A percentile compares a stretch with the other conserved stretches of the same genome.
Evolutionary conservation across 2,797 vertebrate genomes (phyloP).

Genomic region (Bradypodion ventrale): DNA sequence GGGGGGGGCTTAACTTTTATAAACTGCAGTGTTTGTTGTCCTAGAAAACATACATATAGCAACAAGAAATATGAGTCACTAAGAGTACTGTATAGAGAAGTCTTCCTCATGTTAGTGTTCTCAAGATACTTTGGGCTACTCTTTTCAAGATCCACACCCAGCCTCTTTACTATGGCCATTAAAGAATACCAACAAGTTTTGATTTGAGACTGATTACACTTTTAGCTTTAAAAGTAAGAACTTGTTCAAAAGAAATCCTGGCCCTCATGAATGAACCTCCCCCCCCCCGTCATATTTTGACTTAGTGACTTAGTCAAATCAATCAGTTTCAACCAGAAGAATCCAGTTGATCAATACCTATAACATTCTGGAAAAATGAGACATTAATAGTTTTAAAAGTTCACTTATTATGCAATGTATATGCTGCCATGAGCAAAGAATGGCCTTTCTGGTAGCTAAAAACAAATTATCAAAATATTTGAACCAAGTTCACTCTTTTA

Average conservation of each 20-base stretch:
- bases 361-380: not conserved
- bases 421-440: not conserved
- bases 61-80: not conserved
- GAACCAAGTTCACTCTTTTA: too few relatives aligned
- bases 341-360: not conserved
- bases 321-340: not conserved
- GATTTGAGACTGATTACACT: not conserved
- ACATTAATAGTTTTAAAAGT: not conserved
- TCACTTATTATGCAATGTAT: not conserved
- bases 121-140: not conserved
- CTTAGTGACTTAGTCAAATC: too few relatives aligned
- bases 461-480: not conserved
- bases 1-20: constrained; percentile 22
- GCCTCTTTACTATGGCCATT: not conserved
- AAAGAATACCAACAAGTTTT: not conserved
- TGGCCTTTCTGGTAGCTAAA: not conserved
- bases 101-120: not conserved
- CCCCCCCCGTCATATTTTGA: not conserved
- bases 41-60: constrained; percentile 6
- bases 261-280: not conserved
- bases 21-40: not conserved
- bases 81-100: not conserved
- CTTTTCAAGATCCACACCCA: not conserved
- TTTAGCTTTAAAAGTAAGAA: not conserved
- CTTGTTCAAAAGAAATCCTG: not conserved